These are phyloP conservation scores for Collichthys lucidus DNA, from an alignment of 2,113 vertebrate species.

Conservation along the genomic window DNA sequence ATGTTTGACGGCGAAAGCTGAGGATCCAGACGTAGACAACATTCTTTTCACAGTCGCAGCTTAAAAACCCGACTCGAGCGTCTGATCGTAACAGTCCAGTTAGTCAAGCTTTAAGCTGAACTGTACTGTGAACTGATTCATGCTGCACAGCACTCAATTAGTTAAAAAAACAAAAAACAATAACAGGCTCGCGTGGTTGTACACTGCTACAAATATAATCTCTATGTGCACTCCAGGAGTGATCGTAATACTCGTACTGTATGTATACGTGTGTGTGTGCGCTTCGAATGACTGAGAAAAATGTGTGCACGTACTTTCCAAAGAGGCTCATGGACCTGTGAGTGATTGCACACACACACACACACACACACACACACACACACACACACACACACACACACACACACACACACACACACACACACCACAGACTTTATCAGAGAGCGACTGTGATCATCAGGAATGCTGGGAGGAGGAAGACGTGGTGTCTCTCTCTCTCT, in stretches of 20 bases:
- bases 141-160: too few relatives aligned
- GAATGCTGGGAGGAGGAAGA: not conserved
- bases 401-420: not conserved
- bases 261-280: not conserved
- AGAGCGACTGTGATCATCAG: constrained; percentile 20
- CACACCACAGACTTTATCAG: constrained; percentile 21
- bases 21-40: not conserved
- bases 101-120: not conserved
- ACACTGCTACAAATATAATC: too few relatives aligned
- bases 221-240: too few relatives aligned
- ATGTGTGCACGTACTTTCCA: constrained; percentile 42
- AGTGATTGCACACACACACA: constrained; percentile 28
- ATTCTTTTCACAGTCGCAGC: not conserved
- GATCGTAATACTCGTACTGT: constrained; percentile 62
- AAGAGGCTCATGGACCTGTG: constrained; percentile 67
- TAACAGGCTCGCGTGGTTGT: too few relatives aligned
- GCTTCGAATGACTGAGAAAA: constrained; percentile 19
- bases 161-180: not conserved
- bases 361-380: not conserved
- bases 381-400: not conserved
- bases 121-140: not conserved
- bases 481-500: not conserved
- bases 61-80: not conserved
- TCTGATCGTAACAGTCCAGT: not conserved
- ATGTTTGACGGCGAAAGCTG: not conserved